Evolutionary conservation across 2,113 vertebrate genomes (phyloP), one percentile per base, ranked within the genome.

Genomic region (Empidonax alnorum): DNA sequence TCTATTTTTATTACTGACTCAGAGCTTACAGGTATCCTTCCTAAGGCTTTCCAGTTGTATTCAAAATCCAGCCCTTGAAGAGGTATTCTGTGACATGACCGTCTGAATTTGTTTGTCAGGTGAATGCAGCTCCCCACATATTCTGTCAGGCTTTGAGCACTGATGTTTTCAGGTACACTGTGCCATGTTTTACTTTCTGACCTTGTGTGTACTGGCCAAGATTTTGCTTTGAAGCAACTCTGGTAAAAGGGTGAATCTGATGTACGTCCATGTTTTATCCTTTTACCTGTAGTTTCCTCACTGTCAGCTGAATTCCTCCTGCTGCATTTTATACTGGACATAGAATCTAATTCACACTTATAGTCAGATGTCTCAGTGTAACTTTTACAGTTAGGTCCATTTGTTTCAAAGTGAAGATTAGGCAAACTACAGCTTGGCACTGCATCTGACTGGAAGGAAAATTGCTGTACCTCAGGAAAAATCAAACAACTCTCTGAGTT

Each of bases 81-180:
- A 37, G 42, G 86, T 87, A 96, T 69, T 65, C 80, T 71, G 47
- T 97, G 97, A 50, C 87, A 95, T 2, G 97, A 97, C 88, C 95
- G 94, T 25, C 87, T 93, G 47, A 96, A 87, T 63, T 87, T 96
- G 56, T 91, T 85, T 66, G 61, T 21, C 10, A 72, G 63, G 37
- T 28, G 58, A 81, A 73, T 28, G 65, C 25, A 61, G n/a, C 62
- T 83, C 59, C 41, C 83, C 35, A 62, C 31, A 37, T 33, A 25
- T n/a, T 89, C 96, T 80, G 24, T 46, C 47, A 62, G 62, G 9
- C 66, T 76, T 37, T 89, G 82, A 44, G 81, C 62, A 81, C 76
- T 95, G 79, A 96, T 94, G 35, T 97, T 97, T 93, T 92, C 97
- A 81, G 97, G 97, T 42, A 90, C 44, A 12, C 97, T 98, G 25